Evolutionary conservation across 2,888 invertebrate genomes (phyloP).

Genomic region (Capitulum mitella): DNA sequence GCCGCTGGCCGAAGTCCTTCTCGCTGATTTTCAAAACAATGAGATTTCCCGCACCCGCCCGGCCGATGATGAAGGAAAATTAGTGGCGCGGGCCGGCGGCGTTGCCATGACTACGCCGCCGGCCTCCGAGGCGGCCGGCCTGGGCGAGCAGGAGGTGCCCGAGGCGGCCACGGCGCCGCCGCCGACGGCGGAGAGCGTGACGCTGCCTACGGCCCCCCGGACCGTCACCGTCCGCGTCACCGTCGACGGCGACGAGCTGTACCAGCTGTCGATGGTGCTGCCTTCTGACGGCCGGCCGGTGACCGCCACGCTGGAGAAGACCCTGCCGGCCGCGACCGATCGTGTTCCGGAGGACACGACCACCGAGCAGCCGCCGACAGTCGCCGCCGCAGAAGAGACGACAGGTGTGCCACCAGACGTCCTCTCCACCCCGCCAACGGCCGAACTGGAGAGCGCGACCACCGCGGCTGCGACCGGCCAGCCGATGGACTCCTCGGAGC

Average conservation of each 20-base stretch:
- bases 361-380: neutral
- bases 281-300: neutral
- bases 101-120: neutral
- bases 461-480: too few species aligned
- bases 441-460: too few species aligned
- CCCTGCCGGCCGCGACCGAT: neutral
- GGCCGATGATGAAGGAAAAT: neutral
- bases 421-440: too few species aligned
- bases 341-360: neutral
- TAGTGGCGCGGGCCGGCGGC: neutral
- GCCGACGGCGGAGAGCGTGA: neutral
- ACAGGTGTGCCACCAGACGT: too few species aligned
- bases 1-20: neutral
- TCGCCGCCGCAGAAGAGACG: neutral
- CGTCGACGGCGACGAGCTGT: neutral
- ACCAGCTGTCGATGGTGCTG: neutral
- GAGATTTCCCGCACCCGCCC: neutral
- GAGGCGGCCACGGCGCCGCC: neutral
- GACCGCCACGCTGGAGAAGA: neutral
- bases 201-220: neutral
- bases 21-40: constrained; percentile 3
- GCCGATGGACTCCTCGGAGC: too few species aligned
- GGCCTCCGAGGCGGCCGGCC: too few species aligned
- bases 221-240: neutral
- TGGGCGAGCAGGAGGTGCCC: neutral